phyloP scores from a whole-genome alignment of 2,113 vertebrate species.

The Megalops atlanticus region DNA sequence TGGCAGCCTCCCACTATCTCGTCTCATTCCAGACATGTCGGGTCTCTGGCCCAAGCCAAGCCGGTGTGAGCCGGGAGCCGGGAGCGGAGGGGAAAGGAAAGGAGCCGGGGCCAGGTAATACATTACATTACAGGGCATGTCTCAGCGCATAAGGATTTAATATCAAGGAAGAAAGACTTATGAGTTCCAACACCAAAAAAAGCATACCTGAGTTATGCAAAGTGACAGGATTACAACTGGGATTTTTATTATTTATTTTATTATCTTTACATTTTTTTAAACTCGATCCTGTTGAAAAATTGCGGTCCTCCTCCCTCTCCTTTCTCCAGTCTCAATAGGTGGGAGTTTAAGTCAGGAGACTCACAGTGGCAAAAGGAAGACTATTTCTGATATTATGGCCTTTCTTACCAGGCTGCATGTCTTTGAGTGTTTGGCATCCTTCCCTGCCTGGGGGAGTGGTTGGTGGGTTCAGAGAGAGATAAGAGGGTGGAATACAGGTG shows the following conservation, averaged over 20 bases:
- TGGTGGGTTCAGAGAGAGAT: background rate
- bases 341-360: background rate
- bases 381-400: background rate
- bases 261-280: background rate
- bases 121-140: conserved; percentile 62
- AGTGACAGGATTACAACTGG: conserved; percentile 33
- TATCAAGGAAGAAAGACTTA: conserved; percentile 37
- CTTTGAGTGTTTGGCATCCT: background rate
- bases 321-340: background rate
- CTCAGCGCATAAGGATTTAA: conserved; percentile 45
- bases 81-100: conserved; percentile 51
- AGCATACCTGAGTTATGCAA: conserved; percentile 29
- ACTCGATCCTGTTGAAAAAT: background rate
- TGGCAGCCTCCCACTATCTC: conserved; percentile 78
- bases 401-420: background rate
- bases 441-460: background rate
- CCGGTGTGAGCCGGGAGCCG: background rate
- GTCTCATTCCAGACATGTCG: conserved; percentile 79
- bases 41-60: conserved; percentile 69
- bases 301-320: background rate
- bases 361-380: background rate
- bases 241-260: conserved; percentile 20
- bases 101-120: conserved; percentile 66
- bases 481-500: no score
- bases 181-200: conserved; percentile 14